Evolutionary conservation across 2,113 vertebrate genomes (phyloP).

Genomic region (Verasper variegatus): DNA sequence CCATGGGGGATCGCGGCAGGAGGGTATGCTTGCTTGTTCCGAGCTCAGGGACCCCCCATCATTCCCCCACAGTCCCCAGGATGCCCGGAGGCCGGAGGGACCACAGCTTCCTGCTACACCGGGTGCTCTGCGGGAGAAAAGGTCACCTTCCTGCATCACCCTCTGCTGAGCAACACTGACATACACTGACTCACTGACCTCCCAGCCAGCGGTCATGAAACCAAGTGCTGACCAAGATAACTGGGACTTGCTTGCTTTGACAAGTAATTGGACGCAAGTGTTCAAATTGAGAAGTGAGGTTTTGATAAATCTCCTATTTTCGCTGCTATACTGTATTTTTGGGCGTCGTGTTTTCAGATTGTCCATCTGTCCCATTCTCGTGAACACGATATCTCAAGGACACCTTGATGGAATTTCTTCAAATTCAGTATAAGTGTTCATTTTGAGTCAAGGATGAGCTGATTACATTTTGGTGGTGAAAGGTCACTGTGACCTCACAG

Average conservation of each 20-base stretch:
- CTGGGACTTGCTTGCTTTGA: background rate
- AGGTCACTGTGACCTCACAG: no score
- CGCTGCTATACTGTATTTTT: no score
- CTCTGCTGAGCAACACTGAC: constrained; percentile 47
- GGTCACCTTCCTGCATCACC: constrained; percentile 64
- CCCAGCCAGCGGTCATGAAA: constrained; percentile 8
- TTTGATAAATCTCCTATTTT: no score
- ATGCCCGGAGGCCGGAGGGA: constrained; percentile 52
- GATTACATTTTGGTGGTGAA: no score
- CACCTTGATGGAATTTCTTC: background rate
- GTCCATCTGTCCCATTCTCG: no score
- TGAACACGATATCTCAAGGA: background rate
- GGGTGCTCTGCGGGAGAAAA: constrained; percentile 47
- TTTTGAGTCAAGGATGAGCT: no score
- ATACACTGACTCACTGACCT: constrained; percentile 38
- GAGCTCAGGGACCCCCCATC: constrained; percentile 13
- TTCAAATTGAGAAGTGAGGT: background rate
- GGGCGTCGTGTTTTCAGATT: no score
- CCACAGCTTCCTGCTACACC: constrained; percentile 49
- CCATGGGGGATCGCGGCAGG: constrained; percentile 1
- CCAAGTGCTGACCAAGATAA: background rate
- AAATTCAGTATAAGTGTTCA: background rate
- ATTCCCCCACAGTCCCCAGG: constrained; percentile 20
- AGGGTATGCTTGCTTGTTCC: constrained; percentile 1
- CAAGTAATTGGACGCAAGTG: background rate